These are phyloP conservation scores for Nomada fucata DNA, from an alignment of 2,888 invertebrate genomes.

Conservation along the genomic window DNA sequence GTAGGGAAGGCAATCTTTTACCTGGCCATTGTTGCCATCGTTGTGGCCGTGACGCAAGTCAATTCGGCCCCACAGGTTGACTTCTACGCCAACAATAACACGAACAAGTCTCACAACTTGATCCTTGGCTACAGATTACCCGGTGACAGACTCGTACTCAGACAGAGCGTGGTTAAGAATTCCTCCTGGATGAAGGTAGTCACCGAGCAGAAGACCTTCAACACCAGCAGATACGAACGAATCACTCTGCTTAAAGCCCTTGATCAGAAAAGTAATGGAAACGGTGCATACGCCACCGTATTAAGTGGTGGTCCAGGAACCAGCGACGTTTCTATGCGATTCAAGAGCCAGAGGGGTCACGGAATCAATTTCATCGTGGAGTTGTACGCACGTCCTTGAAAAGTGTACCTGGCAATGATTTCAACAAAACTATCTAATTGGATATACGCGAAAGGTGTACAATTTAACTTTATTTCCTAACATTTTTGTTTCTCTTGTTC, in stretches of 20 bases:
- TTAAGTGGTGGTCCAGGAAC: constrained; percentile 82
- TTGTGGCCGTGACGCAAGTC: constrained; percentile 28
- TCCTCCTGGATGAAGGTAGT: constrained; percentile 75
- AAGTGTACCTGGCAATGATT: not conserved
- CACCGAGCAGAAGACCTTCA: constrained; percentile 70
- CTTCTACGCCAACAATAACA: constrained; percentile 22
- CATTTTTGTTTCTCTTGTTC: not conserved
- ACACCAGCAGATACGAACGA: constrained; percentile 52
- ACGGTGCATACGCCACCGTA: constrained; percentile 83
- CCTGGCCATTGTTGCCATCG: constrained; percentile 40
- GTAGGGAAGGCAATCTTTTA: constrained; percentile 19
- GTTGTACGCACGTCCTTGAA: constrained; percentile 78
- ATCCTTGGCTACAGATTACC: constrained; percentile 69
- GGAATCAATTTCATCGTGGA: constrained; percentile 84
- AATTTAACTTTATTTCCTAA: too few relatives aligned
- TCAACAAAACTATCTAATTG: not conserved
- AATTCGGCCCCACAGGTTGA: constrained; percentile 18
- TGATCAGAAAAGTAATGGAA: constrained; percentile 83
- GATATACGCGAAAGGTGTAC: too few relatives aligned
- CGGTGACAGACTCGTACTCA: constrained; percentile 69
- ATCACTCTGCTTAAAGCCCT: constrained; percentile 82
- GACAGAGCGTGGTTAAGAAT: constrained; percentile 69
- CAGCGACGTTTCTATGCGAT: constrained; percentile 79
- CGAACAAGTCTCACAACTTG: constrained; percentile 70
- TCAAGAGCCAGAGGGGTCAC: constrained; percentile 84